Conservation (phyloP, 2,888 invertebrate species). For the Drosophila infuscata region DNA sequence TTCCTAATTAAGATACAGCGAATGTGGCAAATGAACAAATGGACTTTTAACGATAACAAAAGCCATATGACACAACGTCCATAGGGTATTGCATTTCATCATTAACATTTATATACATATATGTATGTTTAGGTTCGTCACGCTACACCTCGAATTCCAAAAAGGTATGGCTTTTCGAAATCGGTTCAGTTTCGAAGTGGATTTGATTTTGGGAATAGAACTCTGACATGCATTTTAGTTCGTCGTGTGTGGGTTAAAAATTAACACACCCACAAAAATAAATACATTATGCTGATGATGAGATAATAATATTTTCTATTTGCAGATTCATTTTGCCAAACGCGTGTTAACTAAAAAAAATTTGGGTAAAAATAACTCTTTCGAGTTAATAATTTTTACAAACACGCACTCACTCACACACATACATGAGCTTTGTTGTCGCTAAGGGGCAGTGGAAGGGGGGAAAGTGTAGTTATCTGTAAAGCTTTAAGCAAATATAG, state of each 20-base stretch:
- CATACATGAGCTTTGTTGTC: constrained; percentile 27
- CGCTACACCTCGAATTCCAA: neutral
- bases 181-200: neutral
- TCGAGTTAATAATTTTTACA: constrained; percentile 37
- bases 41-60: constrained; percentile 51
- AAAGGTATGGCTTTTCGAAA: neutral
- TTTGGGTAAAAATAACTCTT: constrained; percentile 60
- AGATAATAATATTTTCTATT: constrained; percentile 77
- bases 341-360: constrained; percentile 61
- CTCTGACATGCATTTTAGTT: neutral
- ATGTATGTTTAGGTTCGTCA: neutral
- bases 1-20: constrained; percentile 66
- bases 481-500: constrained; percentile 4
- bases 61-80: constrained; percentile 11
- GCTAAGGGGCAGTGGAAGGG: constrained; percentile 17
- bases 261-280: constrained; percentile 54
- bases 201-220: neutral
- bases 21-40: constrained; percentile 38
- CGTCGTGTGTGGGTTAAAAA: constrained; percentile 16
- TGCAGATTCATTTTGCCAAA: constrained; percentile 69
- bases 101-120: neutral
- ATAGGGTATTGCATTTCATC: constrained; percentile 4
- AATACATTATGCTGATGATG: constrained; percentile 54
- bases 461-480: neutral
- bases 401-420: constrained; percentile 1